A percentile compares a stretch with the other conserved stretches of the same genome.
Conservation (phyloP, 2,888 invertebrate species). For the Cephus spinipes region DNA sequence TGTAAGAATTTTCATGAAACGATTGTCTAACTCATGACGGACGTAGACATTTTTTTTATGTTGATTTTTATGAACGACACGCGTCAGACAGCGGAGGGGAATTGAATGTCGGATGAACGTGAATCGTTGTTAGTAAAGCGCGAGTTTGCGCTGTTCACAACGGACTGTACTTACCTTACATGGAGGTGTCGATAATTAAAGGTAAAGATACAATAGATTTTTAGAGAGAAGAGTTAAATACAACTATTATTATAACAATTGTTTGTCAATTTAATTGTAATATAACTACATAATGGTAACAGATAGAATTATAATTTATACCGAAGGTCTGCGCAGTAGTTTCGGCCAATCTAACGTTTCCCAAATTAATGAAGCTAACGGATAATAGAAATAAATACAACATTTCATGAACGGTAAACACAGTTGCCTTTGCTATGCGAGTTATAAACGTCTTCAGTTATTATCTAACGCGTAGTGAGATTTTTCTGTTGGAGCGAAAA, state of each 20-base stretch:
- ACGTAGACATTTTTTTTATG: not conserved
- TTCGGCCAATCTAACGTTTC: conserved; percentile 19
- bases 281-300: conserved; percentile 40
- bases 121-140: not conserved
- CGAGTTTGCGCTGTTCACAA: not conserved
- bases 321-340: conserved; percentile 32
- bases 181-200: conserved; percentile 29
- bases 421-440: conserved; percentile 41
- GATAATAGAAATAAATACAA: conserved; percentile 12
- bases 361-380: conserved; percentile 8
- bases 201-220: conserved; percentile 34
- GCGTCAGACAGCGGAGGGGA: not conserved
- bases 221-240: conserved; percentile 42
- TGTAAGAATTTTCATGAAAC: not conserved
- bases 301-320: conserved; percentile 37
- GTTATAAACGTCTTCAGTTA: conserved; percentile 13
- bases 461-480: conserved; percentile 12
- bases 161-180: conserved; percentile 28
- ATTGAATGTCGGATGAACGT: not conserved
- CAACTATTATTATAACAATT: conserved; percentile 47
- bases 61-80: not conserved
- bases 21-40: not conserved
- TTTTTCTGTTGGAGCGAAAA: conserved; percentile 24
- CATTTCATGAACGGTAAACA: conserved; percentile 35
- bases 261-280: conserved; percentile 51